phyloP scores from a whole-genome alignment of 2,888 invertebrate genomes.

The Matsumyia berberina region DNA sequence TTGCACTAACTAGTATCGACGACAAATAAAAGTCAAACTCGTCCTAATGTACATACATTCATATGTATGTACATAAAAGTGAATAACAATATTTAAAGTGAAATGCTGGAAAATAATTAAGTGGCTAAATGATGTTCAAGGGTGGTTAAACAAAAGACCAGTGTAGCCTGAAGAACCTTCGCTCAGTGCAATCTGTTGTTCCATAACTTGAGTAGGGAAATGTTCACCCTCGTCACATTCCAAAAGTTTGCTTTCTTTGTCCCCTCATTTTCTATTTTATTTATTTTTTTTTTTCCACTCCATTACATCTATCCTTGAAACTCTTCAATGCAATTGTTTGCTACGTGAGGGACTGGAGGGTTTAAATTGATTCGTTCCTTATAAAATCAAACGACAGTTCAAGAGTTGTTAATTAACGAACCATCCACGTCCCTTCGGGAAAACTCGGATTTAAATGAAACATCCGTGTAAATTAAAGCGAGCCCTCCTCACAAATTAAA shows the following conservation, averaged over 20 bases:
- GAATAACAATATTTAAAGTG: too few relatives aligned
- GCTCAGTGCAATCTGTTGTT: background rate
- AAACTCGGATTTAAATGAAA: background rate
- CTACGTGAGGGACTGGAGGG: background rate
- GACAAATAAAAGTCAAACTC: too few relatives aligned
- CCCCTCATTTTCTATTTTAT: background rate
- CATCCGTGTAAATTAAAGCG: constrained; percentile 3
- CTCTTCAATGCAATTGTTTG: constrained; percentile 5
- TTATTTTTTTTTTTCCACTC: background rate
- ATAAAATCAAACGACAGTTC: background rate
- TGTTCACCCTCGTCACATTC: constrained; percentile 5
- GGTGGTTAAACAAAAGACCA: background rate
- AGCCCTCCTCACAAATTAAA: background rate
- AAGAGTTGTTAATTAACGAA: constrained; percentile 1
- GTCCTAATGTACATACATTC: too few relatives aligned
- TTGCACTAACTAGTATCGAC: too few relatives aligned
- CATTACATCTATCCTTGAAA: constrained; percentile 7
- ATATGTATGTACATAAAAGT: too few relatives aligned
- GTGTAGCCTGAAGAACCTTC: background rate
- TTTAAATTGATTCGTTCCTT: constrained; percentile 9
- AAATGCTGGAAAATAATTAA: background rate
- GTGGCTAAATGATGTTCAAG: constrained; percentile 3
- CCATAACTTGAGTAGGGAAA: constrained; percentile 5
- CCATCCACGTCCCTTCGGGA: background rate
- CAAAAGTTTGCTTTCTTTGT: constrained; percentile 5